These are phyloP conservation scores for Nothobranchius furzeri DNA, from an alignment of 2,113 vertebrate genomes.

Conservation along the genomic window DNA sequence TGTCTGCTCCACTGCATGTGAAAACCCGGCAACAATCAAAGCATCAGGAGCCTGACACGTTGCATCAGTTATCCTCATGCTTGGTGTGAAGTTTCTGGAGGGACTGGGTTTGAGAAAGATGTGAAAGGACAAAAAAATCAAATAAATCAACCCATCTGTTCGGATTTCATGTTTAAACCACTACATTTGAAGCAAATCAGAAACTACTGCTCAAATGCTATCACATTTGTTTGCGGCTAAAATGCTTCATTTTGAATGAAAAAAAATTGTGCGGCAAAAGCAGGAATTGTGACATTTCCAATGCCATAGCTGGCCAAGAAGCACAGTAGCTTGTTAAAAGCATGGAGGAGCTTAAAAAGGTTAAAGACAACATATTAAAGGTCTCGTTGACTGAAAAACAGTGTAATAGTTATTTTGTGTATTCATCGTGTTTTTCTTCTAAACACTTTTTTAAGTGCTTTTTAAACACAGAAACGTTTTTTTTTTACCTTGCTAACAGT, in stretches of 20 bases:
- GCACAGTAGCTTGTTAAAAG: no score
- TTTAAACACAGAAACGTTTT: no score
- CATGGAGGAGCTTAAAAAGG: no score
- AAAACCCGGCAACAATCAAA: conserved; percentile 70
- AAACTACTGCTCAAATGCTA: not conserved
- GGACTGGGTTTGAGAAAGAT: conserved; percentile 42
- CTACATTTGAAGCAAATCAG: conserved; percentile 4
- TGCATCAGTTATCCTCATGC: conserved; percentile 44
- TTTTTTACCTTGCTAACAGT: no score
- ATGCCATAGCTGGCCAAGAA: no score
- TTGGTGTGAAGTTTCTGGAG: conserved; percentile 56
- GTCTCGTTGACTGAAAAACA: no score
- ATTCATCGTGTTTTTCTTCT: no score
- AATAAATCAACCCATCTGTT: conserved; percentile 31
- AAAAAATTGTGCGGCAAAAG: no score
- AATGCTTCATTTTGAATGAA: not conserved
- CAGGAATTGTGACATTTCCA: no score
- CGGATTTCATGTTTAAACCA: conserved; percentile 45
- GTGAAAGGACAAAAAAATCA: conserved; percentile 38
- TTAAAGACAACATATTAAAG: no score
- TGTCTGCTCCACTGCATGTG: conserved; percentile 52
- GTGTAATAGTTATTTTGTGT: no score
- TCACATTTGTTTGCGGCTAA: not conserved
- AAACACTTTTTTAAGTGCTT: no score
- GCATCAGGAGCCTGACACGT: conserved; percentile 62